Conservation (phyloP, 1,140 invertebrate genomes). For the Euura saliciscinereae region DNA sequence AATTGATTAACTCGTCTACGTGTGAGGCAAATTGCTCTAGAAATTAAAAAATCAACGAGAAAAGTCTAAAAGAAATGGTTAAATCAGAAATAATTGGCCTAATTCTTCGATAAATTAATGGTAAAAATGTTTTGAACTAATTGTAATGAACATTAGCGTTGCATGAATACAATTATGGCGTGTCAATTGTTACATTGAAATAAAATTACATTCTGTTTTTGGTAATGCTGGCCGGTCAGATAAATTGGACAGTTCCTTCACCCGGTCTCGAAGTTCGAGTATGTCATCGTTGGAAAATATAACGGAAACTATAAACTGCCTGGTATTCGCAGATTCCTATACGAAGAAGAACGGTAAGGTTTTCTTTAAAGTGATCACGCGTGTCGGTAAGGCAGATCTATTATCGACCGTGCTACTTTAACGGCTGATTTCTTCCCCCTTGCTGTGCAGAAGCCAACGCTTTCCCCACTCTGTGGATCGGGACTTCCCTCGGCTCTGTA, state of each 20-base stretch:
- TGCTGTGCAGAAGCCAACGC: constrained; percentile 71
- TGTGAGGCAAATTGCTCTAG: no score
- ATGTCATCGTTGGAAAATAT: constrained; percentile 98
- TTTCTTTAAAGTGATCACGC: constrained; percentile 15
- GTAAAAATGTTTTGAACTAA: neutral
- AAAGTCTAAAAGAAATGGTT: no score
- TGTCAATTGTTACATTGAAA: neutral
- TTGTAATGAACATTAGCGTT: neutral
- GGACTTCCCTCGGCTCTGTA: constrained; percentile 93
- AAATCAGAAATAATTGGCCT: no score
- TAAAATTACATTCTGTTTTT: constrained; percentile 52
- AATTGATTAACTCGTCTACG: no score
- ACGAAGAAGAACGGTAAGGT: constrained; percentile 87
- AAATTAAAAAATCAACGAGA: no score
- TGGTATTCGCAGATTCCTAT: constrained; percentile 95
- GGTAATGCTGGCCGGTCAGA: constrained; percentile 80
- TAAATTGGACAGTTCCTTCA: constrained; percentile 95
- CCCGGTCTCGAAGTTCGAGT: constrained; percentile 93
- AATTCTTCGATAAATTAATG: no score
- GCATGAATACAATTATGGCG: neutral
- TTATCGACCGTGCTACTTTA: constrained; percentile 12
- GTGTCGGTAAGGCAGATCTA: constrained; percentile 11
- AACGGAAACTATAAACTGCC: constrained; percentile 93
- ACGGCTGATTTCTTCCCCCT: constrained; percentile 18
- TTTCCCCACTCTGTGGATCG: constrained; percentile 92